Conservation (phyloP, 2,113 vertebrate genomes). For the Peromyscus leucopus region DNA sequence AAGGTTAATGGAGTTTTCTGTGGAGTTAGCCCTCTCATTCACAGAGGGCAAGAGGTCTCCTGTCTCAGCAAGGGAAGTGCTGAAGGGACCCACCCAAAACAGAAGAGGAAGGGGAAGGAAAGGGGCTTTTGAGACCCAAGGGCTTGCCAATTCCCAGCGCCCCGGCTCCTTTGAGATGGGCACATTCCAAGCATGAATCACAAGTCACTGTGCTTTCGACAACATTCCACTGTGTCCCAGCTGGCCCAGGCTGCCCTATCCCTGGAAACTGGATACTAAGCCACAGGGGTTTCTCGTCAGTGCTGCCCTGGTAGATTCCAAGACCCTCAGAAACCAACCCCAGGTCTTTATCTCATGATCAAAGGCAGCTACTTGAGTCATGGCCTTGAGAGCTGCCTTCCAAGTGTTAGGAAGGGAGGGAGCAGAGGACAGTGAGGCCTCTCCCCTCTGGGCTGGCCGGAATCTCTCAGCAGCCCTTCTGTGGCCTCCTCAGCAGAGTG, state of each 20-base stretch:
- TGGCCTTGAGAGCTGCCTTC: neutral
- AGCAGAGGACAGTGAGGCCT: fast-evolving
- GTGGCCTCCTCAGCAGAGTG: neutral
- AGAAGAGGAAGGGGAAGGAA: neutral
- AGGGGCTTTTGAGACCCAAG: neutral
- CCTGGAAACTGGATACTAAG: fast-evolving
- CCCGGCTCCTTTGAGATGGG: neutral
- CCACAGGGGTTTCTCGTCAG: fast-evolving
- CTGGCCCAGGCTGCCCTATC: neutral
- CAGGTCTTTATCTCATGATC: neutral
- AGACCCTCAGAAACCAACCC: neutral
- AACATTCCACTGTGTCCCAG: neutral
- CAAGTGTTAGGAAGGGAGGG: neutral
- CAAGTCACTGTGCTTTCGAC: neutral
- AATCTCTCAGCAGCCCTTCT: neutral
- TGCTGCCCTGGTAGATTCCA: neutral
- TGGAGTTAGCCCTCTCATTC: fast-evolving
- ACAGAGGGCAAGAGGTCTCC: neutral
- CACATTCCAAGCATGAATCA: fast-evolving
- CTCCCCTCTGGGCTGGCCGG: neutral
- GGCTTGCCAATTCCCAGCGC: neutral
- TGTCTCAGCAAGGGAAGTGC: neutral
- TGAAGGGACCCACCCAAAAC: fast-evolving
- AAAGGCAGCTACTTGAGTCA: neutral
- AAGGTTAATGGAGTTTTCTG: neutral